Percentiles rank a stretch among this genome's conserved stretches.
Evolutionary conservation across 2,888 invertebrate species (phyloP).

Genomic region (Mythimna lalbum): DNA sequence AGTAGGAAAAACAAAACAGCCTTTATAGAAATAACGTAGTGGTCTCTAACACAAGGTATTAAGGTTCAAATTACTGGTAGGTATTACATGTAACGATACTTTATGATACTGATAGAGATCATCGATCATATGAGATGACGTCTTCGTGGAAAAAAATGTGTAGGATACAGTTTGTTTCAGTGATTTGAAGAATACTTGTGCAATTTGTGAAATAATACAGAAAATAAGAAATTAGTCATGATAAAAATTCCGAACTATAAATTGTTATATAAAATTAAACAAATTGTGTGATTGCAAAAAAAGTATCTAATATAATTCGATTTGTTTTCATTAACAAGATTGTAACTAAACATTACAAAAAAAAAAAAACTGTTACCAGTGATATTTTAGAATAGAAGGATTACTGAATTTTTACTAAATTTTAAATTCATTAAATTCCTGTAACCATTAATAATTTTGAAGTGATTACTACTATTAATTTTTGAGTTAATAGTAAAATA

Average conservation of each 20-base stretch:
- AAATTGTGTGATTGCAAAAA: constrained; percentile 54
- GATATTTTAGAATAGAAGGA: background rate
- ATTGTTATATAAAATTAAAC: constrained; percentile 54
- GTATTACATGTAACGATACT: background rate
- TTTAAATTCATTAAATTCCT: constrained; percentile 21
- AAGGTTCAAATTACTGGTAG: constrained; percentile 20
- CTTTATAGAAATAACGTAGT: background rate
- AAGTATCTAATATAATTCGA: constrained; percentile 41
- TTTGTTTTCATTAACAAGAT: constrained; percentile 57
- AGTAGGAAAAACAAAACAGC: constrained; percentile 28
- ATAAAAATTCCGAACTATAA: constrained; percentile 14
- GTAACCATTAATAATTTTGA: background rate
- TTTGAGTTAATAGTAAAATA: constrained; percentile 28
- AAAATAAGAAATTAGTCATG: constrained; percentile 3
- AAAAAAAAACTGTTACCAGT: background rate
- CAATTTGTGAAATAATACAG: constrained; percentile 17
- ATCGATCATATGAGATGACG: constrained; percentile 46
- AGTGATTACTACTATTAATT: constrained; percentile 33
- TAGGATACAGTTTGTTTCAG: constrained; percentile 37
- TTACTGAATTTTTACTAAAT: constrained; percentile 35
- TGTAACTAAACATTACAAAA: constrained; percentile 35
- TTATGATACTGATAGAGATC: constrained; percentile 18
- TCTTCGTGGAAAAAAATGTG: constrained; percentile 9
- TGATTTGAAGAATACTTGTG: constrained; percentile 37
- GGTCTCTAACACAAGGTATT: constrained; percentile 1